Percentiles rank a stretch among this genome's conserved stretches.
Conservation (phyloP, 2,797 vertebrate species). For the Sarcoramphus papa region DNA sequence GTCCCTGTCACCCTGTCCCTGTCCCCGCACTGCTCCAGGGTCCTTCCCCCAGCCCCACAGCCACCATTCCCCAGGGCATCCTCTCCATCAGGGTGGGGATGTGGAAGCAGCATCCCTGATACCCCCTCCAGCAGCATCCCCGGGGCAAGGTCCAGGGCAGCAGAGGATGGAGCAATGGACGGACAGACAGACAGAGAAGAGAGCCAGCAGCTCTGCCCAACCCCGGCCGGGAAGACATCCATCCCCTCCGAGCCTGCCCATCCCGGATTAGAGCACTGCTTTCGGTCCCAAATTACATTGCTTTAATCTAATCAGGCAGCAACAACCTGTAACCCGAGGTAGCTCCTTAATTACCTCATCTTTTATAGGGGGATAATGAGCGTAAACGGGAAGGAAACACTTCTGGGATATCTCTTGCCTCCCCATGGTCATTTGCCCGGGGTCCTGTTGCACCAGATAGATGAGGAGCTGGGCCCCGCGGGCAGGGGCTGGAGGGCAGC, state of each 20-base stretch:
- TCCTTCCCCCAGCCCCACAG: background rate
- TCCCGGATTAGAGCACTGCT: background rate
- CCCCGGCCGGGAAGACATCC: background rate
- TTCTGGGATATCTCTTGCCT: background rate
- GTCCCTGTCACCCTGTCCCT: background rate
- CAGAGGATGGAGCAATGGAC: background rate
- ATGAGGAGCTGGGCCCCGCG: background rate
- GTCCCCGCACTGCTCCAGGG: background rate
- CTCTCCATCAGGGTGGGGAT: accelerated
- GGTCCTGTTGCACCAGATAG: background rate
- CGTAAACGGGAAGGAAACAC: background rate
- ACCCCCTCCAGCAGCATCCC: background rate
- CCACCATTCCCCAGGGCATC: background rate
- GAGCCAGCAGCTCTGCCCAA: background rate
- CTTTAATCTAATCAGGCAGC: conserved; percentile 27
- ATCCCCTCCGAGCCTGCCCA: background rate
- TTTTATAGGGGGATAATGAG: conserved; percentile 4
- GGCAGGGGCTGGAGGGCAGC: background rate
- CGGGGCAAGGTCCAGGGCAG: background rate
- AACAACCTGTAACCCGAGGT: conserved; percentile 7
- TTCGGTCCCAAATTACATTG: conserved; percentile 18
- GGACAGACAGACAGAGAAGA: background rate
- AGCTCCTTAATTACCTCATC: conserved; percentile 41
- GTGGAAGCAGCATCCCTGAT: background rate
- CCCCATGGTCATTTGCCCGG: background rate